Evolutionary conservation across 2,888 invertebrate species (phyloP).

Genomic region (Stenodema calcarata): DNA sequence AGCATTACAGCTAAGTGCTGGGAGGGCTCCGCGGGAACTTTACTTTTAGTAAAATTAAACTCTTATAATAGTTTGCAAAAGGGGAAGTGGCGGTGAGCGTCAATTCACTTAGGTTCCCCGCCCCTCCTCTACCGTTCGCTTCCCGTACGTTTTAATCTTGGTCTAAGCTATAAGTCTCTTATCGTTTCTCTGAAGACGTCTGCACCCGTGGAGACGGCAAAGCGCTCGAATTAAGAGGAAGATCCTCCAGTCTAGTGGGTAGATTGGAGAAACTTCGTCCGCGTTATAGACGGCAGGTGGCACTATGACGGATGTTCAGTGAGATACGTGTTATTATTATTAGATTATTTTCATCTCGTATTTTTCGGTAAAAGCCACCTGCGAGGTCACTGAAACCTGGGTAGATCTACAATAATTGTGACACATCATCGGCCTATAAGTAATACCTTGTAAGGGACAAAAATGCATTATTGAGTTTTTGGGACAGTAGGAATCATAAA

Average conservation of each 20-base stretch:
- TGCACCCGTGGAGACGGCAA: neutral
- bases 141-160: neutral
- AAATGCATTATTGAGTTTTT: too few relatives aligned
- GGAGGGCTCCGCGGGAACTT: neutral
- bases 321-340: too few relatives aligned
- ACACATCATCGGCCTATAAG: too few relatives aligned
- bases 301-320: too few relatives aligned
- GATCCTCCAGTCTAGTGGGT: neutral
- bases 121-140: neutral
- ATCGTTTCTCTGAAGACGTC: neutral
- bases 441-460: too few relatives aligned
- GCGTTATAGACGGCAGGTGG: too few relatives aligned
- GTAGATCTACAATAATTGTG: too few relatives aligned
- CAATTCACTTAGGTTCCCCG: neutral
- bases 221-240: neutral
- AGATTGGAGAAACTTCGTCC: too few relatives aligned
- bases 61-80: neutral
- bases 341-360: too few relatives aligned
- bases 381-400: too few relatives aligned
- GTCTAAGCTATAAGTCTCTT: neutral
- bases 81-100: neutral
- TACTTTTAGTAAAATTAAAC: neutral
- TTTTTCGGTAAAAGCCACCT: too few relatives aligned
- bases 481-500: too few relatives aligned
- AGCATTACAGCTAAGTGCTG: neutral